Percentiles rank a stretch among this genome's conserved stretches.
phyloP scores from a whole-genome alignment of 2,113 vertebrate genomes.

The Gallinago jamesoni region DNA sequence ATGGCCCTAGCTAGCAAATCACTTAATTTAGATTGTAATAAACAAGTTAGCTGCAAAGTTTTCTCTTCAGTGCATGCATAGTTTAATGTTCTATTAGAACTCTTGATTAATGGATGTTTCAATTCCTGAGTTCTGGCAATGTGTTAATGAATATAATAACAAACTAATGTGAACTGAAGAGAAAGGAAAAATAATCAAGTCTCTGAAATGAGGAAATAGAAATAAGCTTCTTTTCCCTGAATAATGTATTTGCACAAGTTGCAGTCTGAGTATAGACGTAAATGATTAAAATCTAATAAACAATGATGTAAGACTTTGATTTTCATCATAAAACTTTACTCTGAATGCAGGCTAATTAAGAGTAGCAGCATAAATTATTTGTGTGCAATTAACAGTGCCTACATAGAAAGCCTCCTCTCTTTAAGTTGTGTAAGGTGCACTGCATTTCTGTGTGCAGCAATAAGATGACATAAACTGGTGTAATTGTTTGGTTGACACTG shows the following conservation, averaged over 20 bases:
- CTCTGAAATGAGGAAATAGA: not conserved
- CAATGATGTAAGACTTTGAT: not conserved
- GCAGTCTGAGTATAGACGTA: not conserved
- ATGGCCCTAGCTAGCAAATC: not conserved
- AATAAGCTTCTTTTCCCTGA: conserved; percentile 7
- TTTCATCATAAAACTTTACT: not conserved
- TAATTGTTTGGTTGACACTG: not conserved
- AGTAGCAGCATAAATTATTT: not conserved
- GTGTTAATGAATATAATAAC: not conserved
- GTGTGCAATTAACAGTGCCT: not conserved
- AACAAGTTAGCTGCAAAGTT: not conserved
- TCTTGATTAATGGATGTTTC: not conserved
- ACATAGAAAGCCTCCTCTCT: not conserved
- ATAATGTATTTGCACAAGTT: not conserved
- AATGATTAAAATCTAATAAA: conserved; percentile 41
- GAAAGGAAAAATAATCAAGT: not conserved
- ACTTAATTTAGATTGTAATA: not conserved
- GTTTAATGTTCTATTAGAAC: not conserved
- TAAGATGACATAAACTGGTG: not conserved
- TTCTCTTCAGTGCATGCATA: not conserved
- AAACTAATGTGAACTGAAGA: not conserved
- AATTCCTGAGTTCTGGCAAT: not conserved
- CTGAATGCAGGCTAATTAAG: not conserved
- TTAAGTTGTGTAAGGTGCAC: not conserved
- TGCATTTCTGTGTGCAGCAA: not conserved